These are phyloP conservation scores for Odontocerum albicorne DNA, from an alignment of 2,888 invertebrate species.

Conservation along the genomic window DNA sequence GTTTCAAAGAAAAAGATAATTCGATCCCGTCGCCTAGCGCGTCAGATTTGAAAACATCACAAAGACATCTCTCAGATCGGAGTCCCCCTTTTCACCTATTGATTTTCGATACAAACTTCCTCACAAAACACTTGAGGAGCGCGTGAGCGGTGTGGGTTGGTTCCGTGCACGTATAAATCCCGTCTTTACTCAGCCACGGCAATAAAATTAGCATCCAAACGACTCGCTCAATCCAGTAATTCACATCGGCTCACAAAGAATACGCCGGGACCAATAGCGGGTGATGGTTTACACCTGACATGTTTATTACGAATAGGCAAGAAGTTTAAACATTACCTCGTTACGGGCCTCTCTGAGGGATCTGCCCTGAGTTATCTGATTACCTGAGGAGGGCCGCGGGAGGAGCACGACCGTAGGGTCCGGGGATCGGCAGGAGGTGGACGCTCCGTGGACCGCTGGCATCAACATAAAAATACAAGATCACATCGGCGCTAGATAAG, in stretches of 20 bases:
- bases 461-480: conserved; percentile 23
- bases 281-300: conserved; percentile 36
- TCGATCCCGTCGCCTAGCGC: neutral
- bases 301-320: conserved; percentile 37
- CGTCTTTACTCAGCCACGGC: conserved; percentile 34
- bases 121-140: conserved; percentile 7
- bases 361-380: conserved; percentile 24
- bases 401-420: neutral
- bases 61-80: conserved; percentile 12
- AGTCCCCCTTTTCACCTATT: conserved; percentile 32
- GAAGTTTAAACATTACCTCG: conserved; percentile 35
- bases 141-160: conserved; percentile 12
- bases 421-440: neutral
- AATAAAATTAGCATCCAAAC: conserved; percentile 37
- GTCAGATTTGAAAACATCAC: conserved; percentile 2
- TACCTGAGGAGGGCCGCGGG: conserved; percentile 8
- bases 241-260: conserved; percentile 36
- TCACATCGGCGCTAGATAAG: conserved; percentile 18
- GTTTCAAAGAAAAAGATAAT: too few relatives aligned
- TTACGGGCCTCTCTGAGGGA: conserved; percentile 24
- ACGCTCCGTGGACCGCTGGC: conserved; percentile 10
- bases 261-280: conserved; percentile 33
- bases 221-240: conserved; percentile 36
- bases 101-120: conserved; percentile 35
- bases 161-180: conserved; percentile 34